Percentiles rank a stretch among this genome's conserved stretches.
Evolutionary conservation across 2,888 invertebrate species (phyloP).

Genomic region (Hydropsyche betteni): DNA sequence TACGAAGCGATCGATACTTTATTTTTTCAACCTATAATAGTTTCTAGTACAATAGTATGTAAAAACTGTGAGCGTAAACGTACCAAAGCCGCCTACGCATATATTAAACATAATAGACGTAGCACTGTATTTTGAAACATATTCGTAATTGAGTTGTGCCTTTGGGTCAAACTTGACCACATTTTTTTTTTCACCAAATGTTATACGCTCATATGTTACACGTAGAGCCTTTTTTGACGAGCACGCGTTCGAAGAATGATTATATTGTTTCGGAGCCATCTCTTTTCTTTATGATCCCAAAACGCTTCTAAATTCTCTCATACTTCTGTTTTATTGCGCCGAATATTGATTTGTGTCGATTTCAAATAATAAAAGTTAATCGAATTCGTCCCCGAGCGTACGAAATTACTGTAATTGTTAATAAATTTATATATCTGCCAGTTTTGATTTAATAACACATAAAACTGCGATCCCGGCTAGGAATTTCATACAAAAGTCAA

Average conservation of each 20-base stretch:
- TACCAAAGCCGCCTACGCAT: constrained; percentile 14
- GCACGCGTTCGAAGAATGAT: too few relatives aligned
- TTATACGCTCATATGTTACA: too few relatives aligned
- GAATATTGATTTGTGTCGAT: constrained; percentile 21
- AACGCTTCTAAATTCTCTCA: neutral
- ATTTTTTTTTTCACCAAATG: neutral
- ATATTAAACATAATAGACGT: constrained; percentile 28
- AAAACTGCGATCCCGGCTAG: neutral
- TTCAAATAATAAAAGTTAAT: neutral
- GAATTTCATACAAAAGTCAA: neutral
- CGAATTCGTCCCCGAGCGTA: neutral
- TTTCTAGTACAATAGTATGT: neutral
- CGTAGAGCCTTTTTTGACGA: too few relatives aligned
- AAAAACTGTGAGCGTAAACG: neutral
- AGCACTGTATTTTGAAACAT: constrained; percentile 18
- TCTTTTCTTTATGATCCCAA: constrained; percentile 6
- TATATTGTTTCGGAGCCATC: neutral
- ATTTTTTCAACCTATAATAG: constrained; percentile 3
- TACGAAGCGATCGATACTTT: neutral
- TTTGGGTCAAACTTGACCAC: constrained; percentile 29
- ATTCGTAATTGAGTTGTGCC: constrained; percentile 32
- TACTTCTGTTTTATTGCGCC: constrained; percentile 12
- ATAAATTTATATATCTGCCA: neutral
- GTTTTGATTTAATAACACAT: neutral
- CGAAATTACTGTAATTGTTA: neutral